Percentiles rank a stretch among this genome's conserved stretches.
phyloP scores from a whole-genome alignment of 2,888 invertebrate genomes.

The Lepidocyrtinus sp. region DNA sequence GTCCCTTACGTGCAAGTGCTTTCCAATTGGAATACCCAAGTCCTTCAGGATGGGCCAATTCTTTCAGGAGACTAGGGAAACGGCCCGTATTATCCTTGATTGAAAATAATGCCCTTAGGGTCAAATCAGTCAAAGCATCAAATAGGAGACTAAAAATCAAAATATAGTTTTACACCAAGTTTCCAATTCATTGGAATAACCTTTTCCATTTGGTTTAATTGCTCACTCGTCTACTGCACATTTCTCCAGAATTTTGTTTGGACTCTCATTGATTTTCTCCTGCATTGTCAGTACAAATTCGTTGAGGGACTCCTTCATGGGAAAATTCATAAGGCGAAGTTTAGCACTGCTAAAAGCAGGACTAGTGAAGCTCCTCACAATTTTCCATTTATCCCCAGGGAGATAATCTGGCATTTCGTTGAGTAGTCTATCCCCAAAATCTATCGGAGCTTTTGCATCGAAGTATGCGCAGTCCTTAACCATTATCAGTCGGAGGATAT shows the following conservation, averaged over 20 bases:
- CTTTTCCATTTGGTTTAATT: too few species aligned
- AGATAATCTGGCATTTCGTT: slow-evolving; percentile 56
- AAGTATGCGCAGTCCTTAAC: slow-evolving; percentile 49
- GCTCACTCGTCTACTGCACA: slow-evolving; percentile 41
- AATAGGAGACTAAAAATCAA: slow-evolving; percentile 13
- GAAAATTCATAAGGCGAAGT: slow-evolving; percentile 32
- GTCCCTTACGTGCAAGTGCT: not conserved
- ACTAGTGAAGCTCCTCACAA: slow-evolving; percentile 27
- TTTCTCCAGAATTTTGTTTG: slow-evolving; percentile 46
- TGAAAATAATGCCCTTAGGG: not conserved
- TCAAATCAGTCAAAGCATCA: slow-evolving; percentile 4
- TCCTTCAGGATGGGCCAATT: not conserved
- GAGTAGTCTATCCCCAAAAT: slow-evolving; percentile 47
- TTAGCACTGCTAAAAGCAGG: slow-evolving; percentile 22
- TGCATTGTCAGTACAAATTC: slow-evolving; percentile 27
- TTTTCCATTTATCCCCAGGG: slow-evolving; percentile 59
- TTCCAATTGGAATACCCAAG: not conserved
- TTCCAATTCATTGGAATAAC: too few species aligned
- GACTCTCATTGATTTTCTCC: not conserved
- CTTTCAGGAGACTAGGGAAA: slow-evolving; percentile 6
- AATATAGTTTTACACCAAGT: too few species aligned
- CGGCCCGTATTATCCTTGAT: not conserved
- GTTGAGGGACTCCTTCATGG: slow-evolving; percentile 32
- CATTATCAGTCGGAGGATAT: slow-evolving; percentile 34
- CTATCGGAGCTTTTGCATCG: slow-evolving; percentile 22